Conservation (phyloP, 1,140 invertebrate genomes). For the Camponotus pennsylvanicus region DNA sequence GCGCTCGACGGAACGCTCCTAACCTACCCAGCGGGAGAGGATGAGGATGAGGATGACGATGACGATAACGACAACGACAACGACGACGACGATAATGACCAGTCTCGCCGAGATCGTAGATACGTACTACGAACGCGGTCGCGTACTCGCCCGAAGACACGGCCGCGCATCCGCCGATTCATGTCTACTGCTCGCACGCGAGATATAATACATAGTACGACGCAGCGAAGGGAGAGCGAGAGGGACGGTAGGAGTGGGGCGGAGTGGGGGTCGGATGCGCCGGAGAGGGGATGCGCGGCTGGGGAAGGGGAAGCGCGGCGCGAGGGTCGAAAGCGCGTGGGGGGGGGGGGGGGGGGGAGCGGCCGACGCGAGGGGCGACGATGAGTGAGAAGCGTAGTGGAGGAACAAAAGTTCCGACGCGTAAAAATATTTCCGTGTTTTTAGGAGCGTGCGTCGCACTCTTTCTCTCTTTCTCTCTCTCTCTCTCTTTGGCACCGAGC, state of each 20-base stretch:
- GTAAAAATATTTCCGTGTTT: conserved; percentile 63
- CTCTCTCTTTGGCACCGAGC: background rate
- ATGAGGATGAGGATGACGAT: background rate
- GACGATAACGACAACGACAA: background rate
- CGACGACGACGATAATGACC: background rate
- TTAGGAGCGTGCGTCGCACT: conserved; percentile 13
- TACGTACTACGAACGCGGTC: background rate
- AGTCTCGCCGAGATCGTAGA: conserved; percentile 35
- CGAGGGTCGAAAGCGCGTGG: conserved; percentile 14
- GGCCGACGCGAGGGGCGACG: background rate
- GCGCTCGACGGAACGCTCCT: background rate
- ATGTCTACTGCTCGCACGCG: conserved; percentile 17
- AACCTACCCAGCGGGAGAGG: background rate
- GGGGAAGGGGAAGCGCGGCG: conserved; percentile 11
- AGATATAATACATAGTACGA: conserved; percentile 17
- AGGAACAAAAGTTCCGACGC: conserved; percentile 55
- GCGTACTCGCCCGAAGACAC: conserved; percentile 30
- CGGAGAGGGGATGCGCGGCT: background rate
- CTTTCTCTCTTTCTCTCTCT: background rate
- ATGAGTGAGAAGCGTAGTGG: conserved; percentile 24
- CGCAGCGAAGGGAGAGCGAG: background rate
- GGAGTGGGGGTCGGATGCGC: background rate
- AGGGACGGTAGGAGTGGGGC: background rate
- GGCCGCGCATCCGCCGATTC: conserved; percentile 33
- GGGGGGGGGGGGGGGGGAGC: conserved; percentile 4